Evolutionary conservation across 2,797 vertebrate genomes (phyloP).

Genomic region (Sebastolobus altivelis): DNA sequence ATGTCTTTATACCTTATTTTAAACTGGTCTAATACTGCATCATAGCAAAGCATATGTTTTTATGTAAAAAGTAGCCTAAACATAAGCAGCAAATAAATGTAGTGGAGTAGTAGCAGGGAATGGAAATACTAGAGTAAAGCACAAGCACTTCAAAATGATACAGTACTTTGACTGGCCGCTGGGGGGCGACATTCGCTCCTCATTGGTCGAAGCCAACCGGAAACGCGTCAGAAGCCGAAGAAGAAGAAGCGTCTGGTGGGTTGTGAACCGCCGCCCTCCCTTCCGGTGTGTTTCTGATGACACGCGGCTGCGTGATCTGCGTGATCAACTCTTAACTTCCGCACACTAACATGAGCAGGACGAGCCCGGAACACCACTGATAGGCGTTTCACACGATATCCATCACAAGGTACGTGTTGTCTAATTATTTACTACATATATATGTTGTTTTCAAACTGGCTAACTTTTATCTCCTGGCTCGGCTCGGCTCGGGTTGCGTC

Average conservation of each 20-base stretch:
- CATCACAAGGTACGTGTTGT: conserved; percentile 8
- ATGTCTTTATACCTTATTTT: no score
- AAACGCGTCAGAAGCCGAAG: not conserved
- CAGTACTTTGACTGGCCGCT: not conserved
- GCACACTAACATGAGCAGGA: conserved; percentile 35
- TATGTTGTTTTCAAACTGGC: accelerated
- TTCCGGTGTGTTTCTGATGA: no score
- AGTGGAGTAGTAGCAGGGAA: no score
- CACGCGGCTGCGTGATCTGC: not conserved
- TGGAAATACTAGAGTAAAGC: no score
- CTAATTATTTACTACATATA: accelerated
- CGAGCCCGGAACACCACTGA: accelerated
- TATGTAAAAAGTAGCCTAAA: no score
- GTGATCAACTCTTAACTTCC: conserved; percentile 25
- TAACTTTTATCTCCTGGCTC: no score
- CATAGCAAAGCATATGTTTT: no score
- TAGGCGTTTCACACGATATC: not conserved
- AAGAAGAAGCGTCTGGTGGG: not conserved
- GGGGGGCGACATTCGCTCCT: not conserved
- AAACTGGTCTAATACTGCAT: no score
- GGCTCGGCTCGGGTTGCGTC: not conserved
- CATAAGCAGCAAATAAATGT: no score
- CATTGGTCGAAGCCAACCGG: not conserved
- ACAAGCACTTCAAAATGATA: no score
- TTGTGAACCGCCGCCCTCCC: no score